These are phyloP conservation scores for Celastrina argiolus DNA, from an alignment of 2,888 invertebrate genomes.

Conservation along the genomic window DNA sequence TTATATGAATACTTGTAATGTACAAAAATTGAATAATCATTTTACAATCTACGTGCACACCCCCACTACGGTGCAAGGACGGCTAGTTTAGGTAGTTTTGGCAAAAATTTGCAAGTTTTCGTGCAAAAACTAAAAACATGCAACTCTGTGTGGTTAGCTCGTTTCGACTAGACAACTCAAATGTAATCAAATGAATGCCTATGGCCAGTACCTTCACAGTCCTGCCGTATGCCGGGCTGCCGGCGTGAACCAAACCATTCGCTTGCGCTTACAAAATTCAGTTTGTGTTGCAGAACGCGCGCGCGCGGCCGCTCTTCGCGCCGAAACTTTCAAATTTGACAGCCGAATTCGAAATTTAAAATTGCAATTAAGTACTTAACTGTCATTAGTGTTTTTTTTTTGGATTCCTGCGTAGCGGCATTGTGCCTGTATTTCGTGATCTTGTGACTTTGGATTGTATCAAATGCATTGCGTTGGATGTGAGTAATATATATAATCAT, in stretches of 20 bases:
- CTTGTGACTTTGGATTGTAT: constrained; percentile 57
- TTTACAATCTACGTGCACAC: neutral
- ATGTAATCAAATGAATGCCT: constrained; percentile 43
- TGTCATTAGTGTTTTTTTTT: constrained; percentile 38
- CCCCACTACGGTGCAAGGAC: neutral
- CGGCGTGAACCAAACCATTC: constrained; percentile 51
- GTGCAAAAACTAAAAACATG: neutral
- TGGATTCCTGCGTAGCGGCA: constrained; percentile 39
- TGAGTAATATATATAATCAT: constrained; percentile 57
- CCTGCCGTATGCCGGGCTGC: constrained; percentile 44
- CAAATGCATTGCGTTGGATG: constrained; percentile 67
- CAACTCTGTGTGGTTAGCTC: neutral
- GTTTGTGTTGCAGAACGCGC: constrained; percentile 67
- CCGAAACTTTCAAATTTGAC: constrained; percentile 65
- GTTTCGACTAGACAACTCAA: constrained; percentile 31
- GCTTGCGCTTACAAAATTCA: constrained; percentile 71
- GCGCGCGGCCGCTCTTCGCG: constrained; percentile 69
- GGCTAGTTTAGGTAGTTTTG: neutral
- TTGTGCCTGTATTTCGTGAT: constrained; percentile 48
- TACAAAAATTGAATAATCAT: neutral
- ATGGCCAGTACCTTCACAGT: constrained; percentile 63
- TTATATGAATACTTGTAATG: neutral
- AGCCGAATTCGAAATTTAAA: constrained; percentile 40
- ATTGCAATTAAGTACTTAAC: constrained; percentile 33
- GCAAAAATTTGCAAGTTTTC: neutral